Conservation (phyloP, 2,113 vertebrate species). For the Ictidomys tridecemlineatus region DNA sequence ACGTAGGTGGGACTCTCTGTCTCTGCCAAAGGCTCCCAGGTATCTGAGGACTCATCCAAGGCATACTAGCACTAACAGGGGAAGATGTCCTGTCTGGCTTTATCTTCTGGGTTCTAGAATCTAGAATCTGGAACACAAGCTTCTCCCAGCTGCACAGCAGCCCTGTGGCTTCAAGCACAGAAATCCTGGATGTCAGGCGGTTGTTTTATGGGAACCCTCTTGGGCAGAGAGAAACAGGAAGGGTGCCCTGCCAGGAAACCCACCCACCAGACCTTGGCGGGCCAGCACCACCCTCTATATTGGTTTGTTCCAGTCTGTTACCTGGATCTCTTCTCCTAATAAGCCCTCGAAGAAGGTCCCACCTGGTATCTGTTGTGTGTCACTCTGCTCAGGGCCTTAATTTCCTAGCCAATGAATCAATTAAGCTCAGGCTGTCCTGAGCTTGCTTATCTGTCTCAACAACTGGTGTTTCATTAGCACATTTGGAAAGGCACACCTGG, state of each 20-base stretch:
- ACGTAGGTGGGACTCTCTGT: rapidly evolving
- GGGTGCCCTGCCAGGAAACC: constrained; percentile 20
- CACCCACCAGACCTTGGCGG: background rate
- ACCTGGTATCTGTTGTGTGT: constrained; percentile 2
- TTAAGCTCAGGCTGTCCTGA: constrained; percentile 78
- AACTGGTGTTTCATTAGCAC: constrained; percentile 66
- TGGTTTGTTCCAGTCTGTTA: constrained; percentile 56
- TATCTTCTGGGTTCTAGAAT: background rate
- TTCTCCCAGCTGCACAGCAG: rapidly evolving
- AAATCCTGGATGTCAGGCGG: background rate
- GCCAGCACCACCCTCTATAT: constrained; percentile 30
- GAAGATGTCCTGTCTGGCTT: background rate
- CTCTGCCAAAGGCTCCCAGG: rapidly evolving
- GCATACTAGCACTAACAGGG: background rate
- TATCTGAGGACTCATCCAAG: rapidly evolving
- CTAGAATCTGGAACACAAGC: background rate
- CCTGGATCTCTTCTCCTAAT: constrained; percentile 76
- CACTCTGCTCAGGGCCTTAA: constrained; percentile 62
- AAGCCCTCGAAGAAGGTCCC: constrained; percentile 81
- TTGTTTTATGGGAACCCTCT: constrained; percentile 31
- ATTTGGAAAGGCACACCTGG: background rate
- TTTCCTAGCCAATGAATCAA: constrained; percentile 79
- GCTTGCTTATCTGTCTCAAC: constrained; percentile 72
- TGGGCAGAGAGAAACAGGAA: background rate
- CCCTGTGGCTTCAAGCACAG: background rate